Evolutionary conservation across 2,797 vertebrate species (phyloP), one percentile per base, ranked within the genome.

Genomic region (Vipera latastei): DNA sequence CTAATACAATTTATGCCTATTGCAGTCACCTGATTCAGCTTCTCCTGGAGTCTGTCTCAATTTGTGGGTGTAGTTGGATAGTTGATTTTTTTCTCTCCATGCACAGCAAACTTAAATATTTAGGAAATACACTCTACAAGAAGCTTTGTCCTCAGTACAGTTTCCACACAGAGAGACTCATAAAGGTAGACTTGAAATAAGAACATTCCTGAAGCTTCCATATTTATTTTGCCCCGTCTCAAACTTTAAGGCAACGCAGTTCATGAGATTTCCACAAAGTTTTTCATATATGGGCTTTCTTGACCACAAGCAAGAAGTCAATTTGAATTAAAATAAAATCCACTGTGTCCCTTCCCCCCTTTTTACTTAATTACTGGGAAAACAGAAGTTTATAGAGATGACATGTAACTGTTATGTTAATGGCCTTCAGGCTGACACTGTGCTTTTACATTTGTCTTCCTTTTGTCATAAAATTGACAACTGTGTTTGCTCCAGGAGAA

Each of bases 361-460:
- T 14, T 26, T 18, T 90, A 53, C 93, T 94, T 93, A 94, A 53
- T 78, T 95, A 90, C 94, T 90, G 92, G 89, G 94, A 93, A 92
- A 90, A 93, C 89, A 87, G 93, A 93, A 60, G 92, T 78, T 95
- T 93, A 90, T 38, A 56, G 94, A 94, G 89, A 85, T 55, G 56
- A 2, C 5, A 91, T 90, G 92, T 93, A 93, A 92, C 90, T 87
- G 38, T 91, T 89, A 86, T 89, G 7, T 69, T 95, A 93, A 92
- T 94, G 86, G 91, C 92, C 91, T 94, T 61, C 48, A 55, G 73
- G 90, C 90, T 95, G 90, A 87, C 93, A 91, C 91, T 91, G 22
- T 4, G 85, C 93, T 83, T 94, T 96, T 96, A 96, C 88, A 94
- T 96, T 85, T 96, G 51, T 61, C 91, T 63, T 60, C 56, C 91